Base-by-base conservation (phyloP, 2,113 vertebrate species). In the Rynchops niger region DNA sequence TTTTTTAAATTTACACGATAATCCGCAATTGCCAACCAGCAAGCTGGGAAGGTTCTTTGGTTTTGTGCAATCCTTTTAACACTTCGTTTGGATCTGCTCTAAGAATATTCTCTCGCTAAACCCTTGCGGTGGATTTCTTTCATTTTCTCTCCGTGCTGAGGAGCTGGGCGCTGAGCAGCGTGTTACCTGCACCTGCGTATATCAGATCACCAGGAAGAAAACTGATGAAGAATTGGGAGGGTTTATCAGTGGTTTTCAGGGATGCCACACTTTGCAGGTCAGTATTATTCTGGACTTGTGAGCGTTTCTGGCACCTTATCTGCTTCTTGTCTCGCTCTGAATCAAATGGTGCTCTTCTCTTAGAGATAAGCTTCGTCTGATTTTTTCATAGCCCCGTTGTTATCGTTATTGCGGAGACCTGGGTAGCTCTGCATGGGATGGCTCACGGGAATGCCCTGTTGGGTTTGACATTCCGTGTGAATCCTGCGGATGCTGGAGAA, bases 161-260 rank as follows among this genome's bases (percentile, higher is more conserved):
- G 38, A 45, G 29, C 53, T 12, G 16, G 56, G 72, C 53, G 15
- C 43, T 52, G 7, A 36, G 56, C 82, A 86, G 47, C 7, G 20
- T 58, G 32, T 6, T 43, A 58, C 90, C 82, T 62, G 10, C 25
- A 23, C 25, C 73, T 70, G 62, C 9, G 6, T 17, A 34, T 40
- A 88, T 56, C 90, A 83, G 80, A 81, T 79, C 89, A 86, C n/a
- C 4, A 1, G n/a, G 63, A 70, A 43, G 36, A 73, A 77, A 95
- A 76, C 0, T 40, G 82, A 69, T 86, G 32, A 58, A 73, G 53
- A 18, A 18, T 43, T 1, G 1, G 34, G 53, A 8, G 6, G 43
- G 23, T 65, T 95, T 94, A 95, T 95, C 91, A 21, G 40, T n/a
- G 63, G 9, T 92, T 82, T 50, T 47, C 87, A 86, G 82, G 9